Evolutionary conservation across 2,113 vertebrate species (phyloP), one percentile per base, ranked within the genome.

Genomic region (Microcebus murinus): DNA sequence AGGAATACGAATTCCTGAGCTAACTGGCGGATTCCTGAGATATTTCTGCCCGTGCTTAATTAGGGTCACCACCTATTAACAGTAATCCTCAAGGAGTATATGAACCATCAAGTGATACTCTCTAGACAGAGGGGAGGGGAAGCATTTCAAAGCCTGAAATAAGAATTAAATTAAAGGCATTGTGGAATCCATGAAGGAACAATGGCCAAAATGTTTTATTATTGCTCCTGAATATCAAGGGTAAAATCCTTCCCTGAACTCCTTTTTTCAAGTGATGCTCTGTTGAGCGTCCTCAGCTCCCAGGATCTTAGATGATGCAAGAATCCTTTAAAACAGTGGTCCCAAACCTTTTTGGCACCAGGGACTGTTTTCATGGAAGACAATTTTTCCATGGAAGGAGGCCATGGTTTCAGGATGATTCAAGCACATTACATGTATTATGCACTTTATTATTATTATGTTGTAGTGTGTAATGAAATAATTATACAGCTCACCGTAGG

Each of bases 21-120:
- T 45, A 45, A 45, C 45, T 85, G 70, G 48, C 93, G 29, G n/a
- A 45, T 83, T 92, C 83, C n/a, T n/a, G 11, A 89, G 48, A 39
- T 80, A 9, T 92, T 96, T 95, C n/a, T 96, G 45, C 23, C 67
- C 67, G 23, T 87, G 48, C n/a, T 48, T 71, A 36, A n/a, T 84
- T 86, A 77, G 48, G n/a, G n/a, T 86, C 12, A 71, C 34, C 57
- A 59, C 52, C 39, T 85, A 13, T 65, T 87, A n/a, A 80, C 59
- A 76, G 23, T 18, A 7, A 31, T 39, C 31, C 73, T 87, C 3
- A 4, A 34, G n/a, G 23, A 21, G 14, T n/a, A 10, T 74, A 2
- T 50, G 42, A 63, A 71, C 68, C 52, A 50, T 74, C 42, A 27
- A 50, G 34, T 50, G 61, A 76, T 12, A 31, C 36, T 84, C 67